phyloP scores from a whole-genome alignment of 2,888 invertebrate species.

The Cremastinae sp. region DNA sequence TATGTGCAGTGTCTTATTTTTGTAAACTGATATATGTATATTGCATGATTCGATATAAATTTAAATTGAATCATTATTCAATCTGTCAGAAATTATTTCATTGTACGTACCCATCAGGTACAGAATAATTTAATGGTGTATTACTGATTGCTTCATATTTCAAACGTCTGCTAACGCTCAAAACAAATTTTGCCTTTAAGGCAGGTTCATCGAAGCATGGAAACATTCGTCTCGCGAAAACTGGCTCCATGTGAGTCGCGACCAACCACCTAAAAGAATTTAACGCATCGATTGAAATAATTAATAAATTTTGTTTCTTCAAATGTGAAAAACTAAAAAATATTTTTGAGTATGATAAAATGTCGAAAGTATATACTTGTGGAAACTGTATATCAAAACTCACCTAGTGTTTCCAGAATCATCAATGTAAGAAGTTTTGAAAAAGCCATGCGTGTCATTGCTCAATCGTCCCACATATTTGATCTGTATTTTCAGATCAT shows the following conservation, averaged over 20 bases:
- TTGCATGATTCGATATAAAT: too few species aligned
- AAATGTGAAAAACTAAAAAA: too few species aligned
- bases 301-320: too few species aligned
- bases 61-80: too few species aligned
- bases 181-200: slow-evolving; percentile 85
- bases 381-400: too few species aligned
- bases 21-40: too few species aligned
- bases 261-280: slow-evolving; percentile 83
- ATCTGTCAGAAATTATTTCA: too few species aligned
- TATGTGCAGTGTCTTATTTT: too few species aligned
- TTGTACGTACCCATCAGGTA: slow-evolving; percentile 63
- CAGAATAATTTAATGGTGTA: slow-evolving; percentile 67
- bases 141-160: slow-evolving; percentile 73
- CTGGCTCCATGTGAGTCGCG: slow-evolving; percentile 88
- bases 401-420: slow-evolving; percentile 82
- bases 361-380: too few species aligned
- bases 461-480: slow-evolving; percentile 83
- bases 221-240: slow-evolving; percentile 87
- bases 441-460: slow-evolving; percentile 84
- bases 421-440: slow-evolving; percentile 83
- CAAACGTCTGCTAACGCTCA: slow-evolving; percentile 78
- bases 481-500: slow-evolving; percentile 81
- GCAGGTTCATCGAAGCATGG: slow-evolving; percentile 88
- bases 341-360: too few species aligned
- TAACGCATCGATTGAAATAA: too few species aligned